phyloP scores from a whole-genome alignment of 37 sponge, comb jelly and placozoan genomes.

The Halisarca cf. caerulea region DNA sequence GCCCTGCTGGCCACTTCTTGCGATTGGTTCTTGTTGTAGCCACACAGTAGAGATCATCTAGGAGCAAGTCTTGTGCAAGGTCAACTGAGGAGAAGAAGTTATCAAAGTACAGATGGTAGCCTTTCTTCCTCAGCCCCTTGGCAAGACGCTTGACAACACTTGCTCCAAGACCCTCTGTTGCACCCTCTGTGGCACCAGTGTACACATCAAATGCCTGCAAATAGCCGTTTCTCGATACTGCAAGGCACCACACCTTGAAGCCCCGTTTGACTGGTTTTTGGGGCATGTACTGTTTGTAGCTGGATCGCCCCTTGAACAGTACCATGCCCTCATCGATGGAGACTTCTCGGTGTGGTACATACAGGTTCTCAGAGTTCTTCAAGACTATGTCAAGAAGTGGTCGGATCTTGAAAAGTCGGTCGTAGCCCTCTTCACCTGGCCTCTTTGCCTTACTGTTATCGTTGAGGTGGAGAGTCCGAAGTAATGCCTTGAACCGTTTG shows the following conservation, averaged over 20 bases:
- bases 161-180: background rate
- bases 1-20: background rate
- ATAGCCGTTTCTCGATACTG: slow-evolving; percentile 26
- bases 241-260: no score
- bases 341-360: slow-evolving; percentile 23
- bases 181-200: background rate
- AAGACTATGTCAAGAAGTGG: slow-evolving; percentile 1
- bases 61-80: no score
- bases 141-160: no score
- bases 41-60: background rate
- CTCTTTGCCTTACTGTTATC: no score
- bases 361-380: slow-evolving; percentile 8
- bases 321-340: slow-evolving; percentile 63
- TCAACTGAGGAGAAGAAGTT: no score
- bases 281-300: slow-evolving; percentile 51
- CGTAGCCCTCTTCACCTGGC: slow-evolving; percentile 38
- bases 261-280: slow-evolving; percentile 48
- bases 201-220: background rate
- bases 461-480: no score
- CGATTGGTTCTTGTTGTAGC: background rate
- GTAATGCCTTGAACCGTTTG: slow-evolving; percentile 15
- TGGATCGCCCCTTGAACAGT: slow-evolving; percentile 19
- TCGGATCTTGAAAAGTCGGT: slow-evolving; percentile 38
- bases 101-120: no score
- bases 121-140: no score